Evolutionary conservation across 2,113 vertebrate genomes (phyloP).

Genomic region (Campylorhamphus procurvoides): DNA sequence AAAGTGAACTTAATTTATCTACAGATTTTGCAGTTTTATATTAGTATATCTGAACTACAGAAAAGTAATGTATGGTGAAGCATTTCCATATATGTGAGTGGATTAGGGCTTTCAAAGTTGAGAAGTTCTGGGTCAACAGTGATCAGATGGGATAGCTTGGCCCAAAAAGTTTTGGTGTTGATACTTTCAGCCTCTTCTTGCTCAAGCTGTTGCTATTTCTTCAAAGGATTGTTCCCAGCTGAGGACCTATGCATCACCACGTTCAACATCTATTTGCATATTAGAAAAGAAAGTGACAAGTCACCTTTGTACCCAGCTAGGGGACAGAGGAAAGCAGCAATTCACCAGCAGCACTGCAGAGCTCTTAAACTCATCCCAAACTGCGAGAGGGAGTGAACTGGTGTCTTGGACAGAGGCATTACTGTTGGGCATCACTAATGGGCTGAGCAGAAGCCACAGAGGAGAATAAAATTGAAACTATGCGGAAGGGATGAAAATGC

Average conservation of each 20-base stretch:
- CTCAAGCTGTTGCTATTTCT: not conserved
- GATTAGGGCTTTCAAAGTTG: not conserved
- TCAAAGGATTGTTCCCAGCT: not conserved
- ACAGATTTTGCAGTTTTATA: not conserved
- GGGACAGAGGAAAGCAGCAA: rapidly evolving
- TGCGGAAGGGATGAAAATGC: rapidly evolving
- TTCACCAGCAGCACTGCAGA: not conserved
- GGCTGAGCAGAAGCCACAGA: not conserved
- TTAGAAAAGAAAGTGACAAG: not conserved
- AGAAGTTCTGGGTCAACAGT: not conserved
- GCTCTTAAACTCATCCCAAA: not conserved
- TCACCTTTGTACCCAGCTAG: not conserved
- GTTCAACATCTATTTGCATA: not conserved
- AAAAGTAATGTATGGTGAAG: not conserved
- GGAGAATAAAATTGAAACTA: not conserved
- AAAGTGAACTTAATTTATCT: not conserved
- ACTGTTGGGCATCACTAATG: rapidly evolving
- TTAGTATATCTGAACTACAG: not conserved
- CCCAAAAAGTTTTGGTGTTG: not conserved
- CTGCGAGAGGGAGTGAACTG: not conserved
- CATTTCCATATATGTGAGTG: not conserved
- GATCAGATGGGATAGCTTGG: not conserved
- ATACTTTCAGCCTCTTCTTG: not conserved
- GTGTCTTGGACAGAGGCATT: not conserved
- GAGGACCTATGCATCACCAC: not conserved